Evolutionary conservation across 1,140 invertebrate genomes (phyloP), one percentile per base, ranked within the genome.

Genomic region (Argopecten irradians): DNA sequence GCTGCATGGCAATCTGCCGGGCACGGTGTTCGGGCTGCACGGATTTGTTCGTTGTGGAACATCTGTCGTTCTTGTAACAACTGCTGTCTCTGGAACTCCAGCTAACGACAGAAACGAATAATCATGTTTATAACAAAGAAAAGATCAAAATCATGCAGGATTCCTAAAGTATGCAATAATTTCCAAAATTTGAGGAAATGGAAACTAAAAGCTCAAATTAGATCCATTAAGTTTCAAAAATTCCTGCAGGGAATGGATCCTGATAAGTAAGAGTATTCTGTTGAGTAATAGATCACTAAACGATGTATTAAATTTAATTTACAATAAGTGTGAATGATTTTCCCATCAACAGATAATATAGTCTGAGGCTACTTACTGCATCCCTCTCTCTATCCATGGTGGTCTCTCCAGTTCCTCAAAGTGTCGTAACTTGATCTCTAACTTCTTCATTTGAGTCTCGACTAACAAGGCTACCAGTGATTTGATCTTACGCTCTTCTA

Each of bases 401-500:
- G 0, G 98, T 98, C 96, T 99, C 99, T 99, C 99, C 5, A 99
- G 95, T 94, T 99, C 99, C 95, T 99, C 99, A 96, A 99, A 99
- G 95, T 99, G 99, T 14, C 98, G 96, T 83, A 99, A 94, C 96
- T 99, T 99, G 83, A 99, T 99, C 96, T 99, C 99, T 32, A 99
- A 95, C 94, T 99, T 99, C 95, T 97, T 97, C 98, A 99, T 99
- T 96, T 99, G 99, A 0, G 99, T 99, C 95, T 99, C 99, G 0
- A 99, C 99, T 1, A 99, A 96, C 22, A 99, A 96, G 0, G 99
- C 99, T 0, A 99, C 99, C 0, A 99, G 95, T 0, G 98, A 98
- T 95, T 99, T 99, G 89, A 99, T 99, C 96, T 99, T 99, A 16
- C 99, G 96, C 95, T 99, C 99, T 96, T 99, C 99, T 7, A 99